These are phyloP conservation scores for Leucoraja ocellata DNA, from an alignment of 2,797 vertebrate genomes.

Conservation along the genomic window DNA sequence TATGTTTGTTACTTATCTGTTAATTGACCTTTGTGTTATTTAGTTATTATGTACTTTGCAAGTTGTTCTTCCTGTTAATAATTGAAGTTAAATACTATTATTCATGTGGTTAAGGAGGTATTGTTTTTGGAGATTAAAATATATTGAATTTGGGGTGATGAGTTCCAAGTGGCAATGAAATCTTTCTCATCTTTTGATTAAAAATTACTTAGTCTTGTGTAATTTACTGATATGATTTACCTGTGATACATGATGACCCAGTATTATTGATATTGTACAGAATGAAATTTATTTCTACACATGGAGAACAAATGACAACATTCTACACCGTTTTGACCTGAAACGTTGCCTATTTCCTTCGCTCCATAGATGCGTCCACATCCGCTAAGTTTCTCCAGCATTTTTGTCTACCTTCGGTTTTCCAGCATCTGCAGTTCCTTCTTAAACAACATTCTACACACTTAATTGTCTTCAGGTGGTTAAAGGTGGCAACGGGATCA, in stretches of 20 bases:
- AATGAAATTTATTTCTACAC: too few species aligned
- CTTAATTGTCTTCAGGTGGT: background rate
- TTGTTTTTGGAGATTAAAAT: background rate
- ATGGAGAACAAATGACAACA: background rate
- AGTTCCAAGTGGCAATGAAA: background rate
- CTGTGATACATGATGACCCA: background rate
- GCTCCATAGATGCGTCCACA: too few species aligned
- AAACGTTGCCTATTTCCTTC: too few species aligned
- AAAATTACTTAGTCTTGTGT: background rate
- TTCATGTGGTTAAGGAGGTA: background rate
- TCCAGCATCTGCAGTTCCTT: too few species aligned
- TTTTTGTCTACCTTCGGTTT: too few species aligned
- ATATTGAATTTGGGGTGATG: background rate
- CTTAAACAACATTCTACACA: too few species aligned
- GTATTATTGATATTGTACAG: background rate
- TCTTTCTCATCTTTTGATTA: background rate
- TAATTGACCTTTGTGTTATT: background rate
- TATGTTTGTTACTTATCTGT: background rate
- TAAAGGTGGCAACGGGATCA: background rate
- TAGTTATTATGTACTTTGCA: background rate
- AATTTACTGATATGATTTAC: background rate
- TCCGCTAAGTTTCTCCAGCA: too few species aligned
- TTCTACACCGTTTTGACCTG: too few species aligned
- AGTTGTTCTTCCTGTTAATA: background rate
- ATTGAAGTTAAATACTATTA: background rate